A percentile compares a stretch with the other conserved stretches of the same genome.
These are phyloP conservation scores for Camponotus pennsylvanicus DNA, from an alignment of 1,140 invertebrate genomes.

Conservation along the genomic window DNA sequence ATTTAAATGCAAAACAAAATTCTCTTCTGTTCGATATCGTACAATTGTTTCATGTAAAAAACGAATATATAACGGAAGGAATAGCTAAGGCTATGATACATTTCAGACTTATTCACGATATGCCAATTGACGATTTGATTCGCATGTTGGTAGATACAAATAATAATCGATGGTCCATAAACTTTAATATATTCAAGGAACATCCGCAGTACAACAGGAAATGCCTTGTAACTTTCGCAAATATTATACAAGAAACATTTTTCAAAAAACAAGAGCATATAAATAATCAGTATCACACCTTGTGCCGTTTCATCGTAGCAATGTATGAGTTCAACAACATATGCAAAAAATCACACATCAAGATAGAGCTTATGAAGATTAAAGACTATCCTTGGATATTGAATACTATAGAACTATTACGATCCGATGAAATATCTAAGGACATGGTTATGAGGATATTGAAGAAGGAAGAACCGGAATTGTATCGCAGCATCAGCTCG, in stretches of 20 bases:
- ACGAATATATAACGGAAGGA: background rate
- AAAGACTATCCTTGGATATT: conserved; percentile 74
- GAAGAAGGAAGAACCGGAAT: conserved; percentile 56
- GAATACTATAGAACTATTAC: background rate
- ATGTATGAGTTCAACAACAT: conserved; percentile 74
- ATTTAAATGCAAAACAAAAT: conserved; percentile 57
- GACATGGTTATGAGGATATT: background rate
- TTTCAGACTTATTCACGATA: conserved; percentile 55
- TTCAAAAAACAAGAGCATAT: background rate
- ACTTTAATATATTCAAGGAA: conserved; percentile 68
- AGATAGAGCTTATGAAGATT: conserved; percentile 55
- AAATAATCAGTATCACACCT: rapidly evolving
- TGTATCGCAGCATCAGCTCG: conserved; percentile 45
- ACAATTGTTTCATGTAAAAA: conserved; percentile 58
- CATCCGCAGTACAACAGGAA: conserved; percentile 69
- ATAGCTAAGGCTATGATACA: conserved; percentile 64
- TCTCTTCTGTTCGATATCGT: conserved; percentile 70
- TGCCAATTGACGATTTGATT: conserved; percentile 61
- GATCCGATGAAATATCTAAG: too few relatives aligned
- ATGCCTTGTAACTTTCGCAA: conserved; percentile 65
- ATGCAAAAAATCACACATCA: background rate
- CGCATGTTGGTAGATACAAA: conserved; percentile 44
- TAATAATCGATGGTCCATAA: background rate
- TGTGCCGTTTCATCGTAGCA: conserved; percentile 11
- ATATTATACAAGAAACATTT: background rate